Conservation (phyloP, 2,113 vertebrate species). For the Lipotes vexillifer region DNA sequence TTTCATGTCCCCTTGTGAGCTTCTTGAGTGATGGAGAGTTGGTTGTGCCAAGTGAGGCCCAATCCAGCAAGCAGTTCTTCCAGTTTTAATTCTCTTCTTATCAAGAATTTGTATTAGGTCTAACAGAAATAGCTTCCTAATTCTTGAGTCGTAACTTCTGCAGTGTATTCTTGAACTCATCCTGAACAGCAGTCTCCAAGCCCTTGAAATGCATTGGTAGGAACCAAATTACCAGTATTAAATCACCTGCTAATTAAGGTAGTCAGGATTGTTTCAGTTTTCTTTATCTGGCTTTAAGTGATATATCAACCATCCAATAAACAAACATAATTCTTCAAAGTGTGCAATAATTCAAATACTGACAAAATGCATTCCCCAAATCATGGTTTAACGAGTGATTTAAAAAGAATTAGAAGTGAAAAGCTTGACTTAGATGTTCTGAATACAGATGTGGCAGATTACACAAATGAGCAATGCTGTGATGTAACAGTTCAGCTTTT, state of each 20-base stretch:
- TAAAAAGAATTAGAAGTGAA: background rate
- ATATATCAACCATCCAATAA: background rate
- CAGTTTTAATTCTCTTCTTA: background rate
- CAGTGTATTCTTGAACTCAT: background rate
- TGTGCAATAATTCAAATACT: background rate
- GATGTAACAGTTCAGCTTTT: background rate
- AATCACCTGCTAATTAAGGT: background rate
- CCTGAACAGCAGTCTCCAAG: background rate
- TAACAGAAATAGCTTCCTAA: background rate
- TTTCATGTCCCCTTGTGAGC: background rate
- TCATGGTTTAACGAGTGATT: background rate
- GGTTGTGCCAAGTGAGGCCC: background rate
- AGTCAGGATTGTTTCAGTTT: background rate
- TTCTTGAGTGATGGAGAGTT: background rate
- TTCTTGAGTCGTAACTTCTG: background rate
- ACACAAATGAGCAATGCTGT: background rate
- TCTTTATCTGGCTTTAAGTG: background rate
- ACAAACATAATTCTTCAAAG: background rate
- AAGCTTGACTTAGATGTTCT: background rate
- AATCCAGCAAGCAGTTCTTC: background rate
- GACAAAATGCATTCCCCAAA: background rate
- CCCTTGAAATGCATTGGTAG: background rate
- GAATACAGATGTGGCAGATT: background rate
- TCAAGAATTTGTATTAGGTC: background rate
- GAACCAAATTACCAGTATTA: background rate